Conservation (phyloP, 1,140 invertebrate species). For the Macrostomum lignano region DNA sequence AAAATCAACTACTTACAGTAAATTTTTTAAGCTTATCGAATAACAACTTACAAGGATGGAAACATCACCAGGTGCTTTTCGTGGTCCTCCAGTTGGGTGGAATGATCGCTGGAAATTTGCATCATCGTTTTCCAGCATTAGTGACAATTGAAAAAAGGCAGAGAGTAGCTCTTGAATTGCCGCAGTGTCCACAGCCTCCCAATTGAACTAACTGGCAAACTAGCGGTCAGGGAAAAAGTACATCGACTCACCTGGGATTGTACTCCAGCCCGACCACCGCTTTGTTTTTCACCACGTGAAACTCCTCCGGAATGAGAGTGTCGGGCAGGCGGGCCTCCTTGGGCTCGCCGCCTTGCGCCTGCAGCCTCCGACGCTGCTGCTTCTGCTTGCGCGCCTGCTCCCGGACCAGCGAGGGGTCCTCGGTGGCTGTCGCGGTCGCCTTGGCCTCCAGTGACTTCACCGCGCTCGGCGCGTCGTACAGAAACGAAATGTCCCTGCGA, state of each 20-base stretch:
- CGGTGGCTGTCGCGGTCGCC: slow-evolving; percentile 10
- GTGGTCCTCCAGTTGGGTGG: slow-evolving; percentile 19
- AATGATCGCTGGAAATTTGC: slow-evolving; percentile 22
- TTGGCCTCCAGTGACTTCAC: slow-evolving; percentile 10
- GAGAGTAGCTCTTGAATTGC: too few species aligned
- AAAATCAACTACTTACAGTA: not conserved
- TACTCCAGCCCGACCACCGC: slow-evolving; percentile 22
- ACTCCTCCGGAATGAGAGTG: slow-evolving; percentile 22
- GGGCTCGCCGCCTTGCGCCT: not conserved
- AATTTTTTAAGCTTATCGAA: slow-evolving; percentile 1
- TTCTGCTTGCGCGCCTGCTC: slow-evolving; percentile 2
- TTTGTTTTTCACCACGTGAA: slow-evolving; percentile 26
- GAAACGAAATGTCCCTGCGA: slow-evolving; percentile 27
- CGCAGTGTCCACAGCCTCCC: slow-evolving; percentile 1
- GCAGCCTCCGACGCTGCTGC: not conserved
- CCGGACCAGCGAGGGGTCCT: not conserved
- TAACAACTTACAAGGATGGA: slow-evolving; percentile 23
- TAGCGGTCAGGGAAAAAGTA: not conserved
- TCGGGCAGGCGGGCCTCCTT: slow-evolving; percentile 13
- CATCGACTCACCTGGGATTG: not conserved
- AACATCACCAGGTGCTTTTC: slow-evolving; percentile 24
- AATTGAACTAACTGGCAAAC: not conserved
- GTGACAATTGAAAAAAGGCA: too few species aligned
- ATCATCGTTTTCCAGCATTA: too few species aligned
- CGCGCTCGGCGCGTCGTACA: slow-evolving; percentile 21